Conservation (phyloP, 2,113 vertebrate species). For the Monopterus albus region DNA sequence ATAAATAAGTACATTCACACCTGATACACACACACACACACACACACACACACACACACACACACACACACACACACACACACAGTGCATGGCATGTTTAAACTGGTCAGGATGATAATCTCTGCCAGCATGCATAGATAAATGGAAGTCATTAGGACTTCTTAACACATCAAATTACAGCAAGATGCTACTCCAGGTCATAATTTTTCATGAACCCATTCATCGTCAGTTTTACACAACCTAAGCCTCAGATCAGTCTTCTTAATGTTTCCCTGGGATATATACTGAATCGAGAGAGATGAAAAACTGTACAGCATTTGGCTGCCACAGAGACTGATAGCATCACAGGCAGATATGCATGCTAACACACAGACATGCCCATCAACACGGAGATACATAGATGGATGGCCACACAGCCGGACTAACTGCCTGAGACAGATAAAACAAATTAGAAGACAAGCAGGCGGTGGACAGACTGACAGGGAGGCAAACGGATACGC, state of each 20-base stretch:
- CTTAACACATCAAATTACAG: constrained; percentile 34
- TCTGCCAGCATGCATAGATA: constrained; percentile 30
- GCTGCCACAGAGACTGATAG: constrained; percentile 37
- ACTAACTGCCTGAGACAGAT: constrained; percentile 32
- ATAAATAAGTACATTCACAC: not conserved
- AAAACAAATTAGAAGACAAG: no score
- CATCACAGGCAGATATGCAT: constrained; percentile 11
- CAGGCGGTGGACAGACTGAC: constrained; percentile 19
- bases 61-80: not conserved
- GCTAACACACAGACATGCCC: constrained; percentile 27
- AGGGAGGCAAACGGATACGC: constrained; percentile 10
- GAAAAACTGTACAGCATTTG: constrained; percentile 12
- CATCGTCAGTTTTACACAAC: constrained; percentile 60
- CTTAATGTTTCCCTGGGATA: constrained; percentile 41
- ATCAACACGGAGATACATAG: constrained; percentile 33
- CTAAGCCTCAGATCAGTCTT: constrained; percentile 61
- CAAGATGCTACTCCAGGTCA: not conserved
- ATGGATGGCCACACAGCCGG: constrained; percentile 39
- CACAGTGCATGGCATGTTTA: constrained; percentile 3
- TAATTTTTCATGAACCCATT: constrained; percentile 44
- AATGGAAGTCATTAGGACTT: constrained; percentile 57
- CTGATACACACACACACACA: not conserved
- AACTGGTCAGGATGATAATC: constrained; percentile 15
- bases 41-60: not conserved
- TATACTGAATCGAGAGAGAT: constrained; percentile 12